Base-by-base conservation (phyloP, 92 coral and sea anemone genomes). In the Pocillopora grandis region DNA sequence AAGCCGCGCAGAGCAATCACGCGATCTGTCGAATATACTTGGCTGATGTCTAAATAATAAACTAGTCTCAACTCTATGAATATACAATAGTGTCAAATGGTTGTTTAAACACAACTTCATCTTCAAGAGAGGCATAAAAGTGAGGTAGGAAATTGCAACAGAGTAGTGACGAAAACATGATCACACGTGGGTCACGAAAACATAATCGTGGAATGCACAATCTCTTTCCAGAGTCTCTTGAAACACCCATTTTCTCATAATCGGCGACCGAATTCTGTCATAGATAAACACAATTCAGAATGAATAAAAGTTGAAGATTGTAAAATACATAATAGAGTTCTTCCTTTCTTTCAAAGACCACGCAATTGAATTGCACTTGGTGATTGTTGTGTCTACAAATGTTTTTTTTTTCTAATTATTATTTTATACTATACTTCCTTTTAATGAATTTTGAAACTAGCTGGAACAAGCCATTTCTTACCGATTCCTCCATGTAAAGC, bases 401-500 rank as follows among this genome's bases (percentile, higher is more conserved):
- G 52, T 42, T 42, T 42, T 42, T 42, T 42, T 42, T 42, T 1
- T n/a, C n/a, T 42, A 42, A 42, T 3, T 3, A 42, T 42, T 42
- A 42, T 42, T 7, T 7, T 42, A 42, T 42, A 42, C 8, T 42
- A 42, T 7, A 42, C 4, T 42, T 42, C 52, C 52, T 7, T 3
- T 42, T 42, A 42, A 42, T 42, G 52, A 3, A 42, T 42, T 3
- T 42, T 42, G 4, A 42, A 42, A 0, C 52, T 42, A 48, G 58
- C 60, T 3, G 78, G 14, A 7, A 19, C 20, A 70, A 11, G 55
- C 52, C 56, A n/a, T 42, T 19, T 11, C 87, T 87, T 89, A 94
- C 98, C 98, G 60, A 94, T 94, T n/a, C 98, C 98, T 8, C 98
- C 98, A 66, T 87, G 93, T 17, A 94, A 85, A 12, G 98, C 98